Conservation (phyloP, 2,888 invertebrate genomes). For the Brachylomia viminalis region DNA sequence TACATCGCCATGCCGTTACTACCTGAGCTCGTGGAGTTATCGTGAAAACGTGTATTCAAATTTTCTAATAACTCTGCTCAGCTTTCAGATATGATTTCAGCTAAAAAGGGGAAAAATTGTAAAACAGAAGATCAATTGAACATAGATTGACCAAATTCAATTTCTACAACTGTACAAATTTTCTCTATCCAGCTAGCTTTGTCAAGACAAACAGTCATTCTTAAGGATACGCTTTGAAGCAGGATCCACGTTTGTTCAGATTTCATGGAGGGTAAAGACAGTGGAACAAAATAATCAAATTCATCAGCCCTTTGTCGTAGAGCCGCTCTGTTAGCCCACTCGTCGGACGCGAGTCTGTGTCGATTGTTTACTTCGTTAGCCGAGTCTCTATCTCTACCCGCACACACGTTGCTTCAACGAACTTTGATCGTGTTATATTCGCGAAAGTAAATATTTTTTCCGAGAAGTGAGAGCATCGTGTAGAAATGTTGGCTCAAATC, state of each 20-base stretch:
- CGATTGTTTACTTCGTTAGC: conserved; percentile 90
- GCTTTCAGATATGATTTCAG: not conserved
- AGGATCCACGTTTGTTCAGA: conserved; percentile 72
- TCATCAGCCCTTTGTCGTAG: conserved; percentile 85
- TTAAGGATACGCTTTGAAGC: conserved; percentile 15
- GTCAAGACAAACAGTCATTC: conserved; percentile 5
- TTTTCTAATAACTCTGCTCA: not conserved
- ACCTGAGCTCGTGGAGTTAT: conserved; percentile 8
- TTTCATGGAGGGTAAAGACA: conserved; percentile 74
- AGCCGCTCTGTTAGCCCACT: conserved; percentile 77
- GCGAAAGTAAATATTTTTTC: conserved; percentile 71
- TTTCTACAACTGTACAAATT: conserved; percentile 1
- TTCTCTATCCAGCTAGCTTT: not conserved
- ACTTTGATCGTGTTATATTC: conserved; percentile 79
- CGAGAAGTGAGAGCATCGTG: conserved; percentile 38
- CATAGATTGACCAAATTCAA: not conserved
- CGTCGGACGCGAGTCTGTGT: conserved; percentile 82
- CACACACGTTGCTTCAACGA: conserved; percentile 78
- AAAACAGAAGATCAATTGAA: not conserved
- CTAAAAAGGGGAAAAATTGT: not conserved
- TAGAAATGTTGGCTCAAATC: conserved; percentile 43
- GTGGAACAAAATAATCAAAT: conserved; percentile 84
- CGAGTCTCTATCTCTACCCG: conserved; percentile 79
- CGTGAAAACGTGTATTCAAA: conserved; percentile 9
- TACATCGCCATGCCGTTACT: conserved; percentile 13